Conservation (phyloP, 1,140 invertebrate genomes). For the Mercenaria mercenaria region DNA sequence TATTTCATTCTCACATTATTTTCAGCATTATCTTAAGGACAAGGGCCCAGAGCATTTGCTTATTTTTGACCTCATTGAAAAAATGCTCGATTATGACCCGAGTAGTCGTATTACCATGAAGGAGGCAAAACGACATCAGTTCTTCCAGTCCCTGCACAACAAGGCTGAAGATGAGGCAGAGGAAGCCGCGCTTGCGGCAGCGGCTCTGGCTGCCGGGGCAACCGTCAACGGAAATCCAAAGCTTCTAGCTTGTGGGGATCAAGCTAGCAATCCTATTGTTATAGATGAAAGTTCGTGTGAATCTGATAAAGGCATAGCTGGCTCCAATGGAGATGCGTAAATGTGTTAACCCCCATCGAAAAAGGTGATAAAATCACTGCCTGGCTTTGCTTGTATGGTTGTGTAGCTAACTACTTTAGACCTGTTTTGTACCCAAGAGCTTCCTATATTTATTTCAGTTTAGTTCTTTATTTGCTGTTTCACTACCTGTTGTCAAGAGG, state of each 20-base stretch:
- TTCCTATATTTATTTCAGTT: neutral
- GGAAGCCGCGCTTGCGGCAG: conserved; percentile 36
- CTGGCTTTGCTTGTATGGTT: conserved; percentile 37
- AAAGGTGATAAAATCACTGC: conserved; percentile 46
- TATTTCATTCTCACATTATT: conserved; percentile 70
- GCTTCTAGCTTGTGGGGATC: conserved; percentile 34
- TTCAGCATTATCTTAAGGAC: conserved; percentile 94
- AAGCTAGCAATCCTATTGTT: conserved; percentile 53
- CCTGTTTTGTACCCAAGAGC: neutral
- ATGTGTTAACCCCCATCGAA: neutral
- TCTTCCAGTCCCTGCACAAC: conserved; percentile 89
- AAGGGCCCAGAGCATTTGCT: conserved; percentile 95
- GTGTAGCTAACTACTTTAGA: neutral
- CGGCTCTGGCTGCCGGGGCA: neutral
- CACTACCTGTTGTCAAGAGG: neutral
- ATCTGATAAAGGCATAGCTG: conserved; percentile 22
- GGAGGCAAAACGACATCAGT: conserved; percentile 96
- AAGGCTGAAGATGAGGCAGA: conserved; percentile 58
- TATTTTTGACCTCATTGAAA: conserved; percentile 97
- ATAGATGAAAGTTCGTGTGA: conserved; percentile 67
- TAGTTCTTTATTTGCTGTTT: neutral
- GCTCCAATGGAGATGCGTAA: conserved; percentile 39
- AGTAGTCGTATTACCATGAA: conserved; percentile 94
- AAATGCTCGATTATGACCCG: conserved; percentile 99
- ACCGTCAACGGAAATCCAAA: conserved; percentile 13